Conservation (phyloP, 2,888 invertebrate genomes). For the Notodonta dromedarius region DNA sequence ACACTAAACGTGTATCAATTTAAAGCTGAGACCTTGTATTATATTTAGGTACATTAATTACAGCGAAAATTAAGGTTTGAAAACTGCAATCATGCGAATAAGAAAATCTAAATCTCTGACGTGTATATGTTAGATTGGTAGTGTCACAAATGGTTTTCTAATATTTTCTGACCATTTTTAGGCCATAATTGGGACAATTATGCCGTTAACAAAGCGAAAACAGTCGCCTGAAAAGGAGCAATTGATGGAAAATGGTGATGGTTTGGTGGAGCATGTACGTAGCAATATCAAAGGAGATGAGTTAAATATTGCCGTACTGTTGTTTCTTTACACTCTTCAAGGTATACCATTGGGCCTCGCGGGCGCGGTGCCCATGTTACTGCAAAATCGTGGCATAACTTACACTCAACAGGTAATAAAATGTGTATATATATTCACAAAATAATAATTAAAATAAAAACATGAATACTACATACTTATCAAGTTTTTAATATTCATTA, state of each 20-base stretch:
- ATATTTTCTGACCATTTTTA: constrained; percentile 41
- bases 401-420: constrained; percentile 93
- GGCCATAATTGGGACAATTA: constrained; percentile 64
- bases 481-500: not conserved
- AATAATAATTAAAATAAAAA: not conserved
- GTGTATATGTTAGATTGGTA: constrained; percentile 62
- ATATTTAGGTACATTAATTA: constrained; percentile 19
- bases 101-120: constrained; percentile 53
- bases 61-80: constrained; percentile 71
- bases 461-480: not conserved
- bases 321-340: constrained; percentile 97
- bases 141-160: constrained; percentile 20
- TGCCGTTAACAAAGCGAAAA: constrained; percentile 76
- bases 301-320: constrained; percentile 92
- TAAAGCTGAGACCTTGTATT: constrained; percentile 8
- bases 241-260: constrained; percentile 74
- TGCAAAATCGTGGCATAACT: constrained; percentile 95
- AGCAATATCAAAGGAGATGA: constrained; percentile 89
- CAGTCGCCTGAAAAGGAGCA: constrained; percentile 67
- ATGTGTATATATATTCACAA: not conserved
- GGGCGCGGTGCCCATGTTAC: constrained; percentile 96
- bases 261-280: constrained; percentile 44
- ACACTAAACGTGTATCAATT: constrained; percentile 5
- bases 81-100: constrained; percentile 23
- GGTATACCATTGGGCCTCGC: constrained; percentile 98